Base-by-base conservation (phyloP, 2,797 vertebrate genomes). In the Phoeniculus purpureus region DNA sequence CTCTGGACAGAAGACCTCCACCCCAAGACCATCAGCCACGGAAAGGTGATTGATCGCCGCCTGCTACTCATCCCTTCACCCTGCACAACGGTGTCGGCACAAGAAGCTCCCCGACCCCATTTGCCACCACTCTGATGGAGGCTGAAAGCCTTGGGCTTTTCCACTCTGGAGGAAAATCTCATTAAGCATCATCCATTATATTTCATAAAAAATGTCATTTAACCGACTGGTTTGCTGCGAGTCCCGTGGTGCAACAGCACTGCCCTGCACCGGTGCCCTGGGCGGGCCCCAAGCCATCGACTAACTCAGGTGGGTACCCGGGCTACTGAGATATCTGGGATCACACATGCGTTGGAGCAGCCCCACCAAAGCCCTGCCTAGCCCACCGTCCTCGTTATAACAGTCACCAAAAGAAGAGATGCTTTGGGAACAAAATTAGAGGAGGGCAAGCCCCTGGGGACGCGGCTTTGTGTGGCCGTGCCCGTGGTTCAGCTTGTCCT, bases 151-250 rank as follows among this genome's bases (percentile, higher is more conserved):
- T 74, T 3, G 2, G 51, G 23, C 50, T 84, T 7, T 5, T 64
- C 80, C 50, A 74, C 71, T 79, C 88, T 18, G 65, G 68, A 55
- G 64, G 60, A 85, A 93, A 94, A 84, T 43, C 83, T 84, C 86
- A 70, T 73, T 81, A 93, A 86, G 31, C 5, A 45, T 21, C 60
- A 29, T 77, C 81, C 88, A 61, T 70, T 71, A 17, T 19, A 37
- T 82, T 91, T 71, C 78, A 82, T 37, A 58, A 64, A 43, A 88
- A 88, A 70, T 3, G 17, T 13, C 77, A 43, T 73, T 81, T 75
- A 81, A 32, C 45, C 31, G 1, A 40, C 15, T 3, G 4, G 7
- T 31, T 64, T 43, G 62, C 89, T 56, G 84, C 54, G 48, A 45
- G 68, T 7, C 58, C 61, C 3, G 0, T 68, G 61, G 87, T 34